These are phyloP conservation scores for Digitonthophagus gazella DNA, from an alignment of 2,888 invertebrate species.

Conservation along the genomic window DNA sequence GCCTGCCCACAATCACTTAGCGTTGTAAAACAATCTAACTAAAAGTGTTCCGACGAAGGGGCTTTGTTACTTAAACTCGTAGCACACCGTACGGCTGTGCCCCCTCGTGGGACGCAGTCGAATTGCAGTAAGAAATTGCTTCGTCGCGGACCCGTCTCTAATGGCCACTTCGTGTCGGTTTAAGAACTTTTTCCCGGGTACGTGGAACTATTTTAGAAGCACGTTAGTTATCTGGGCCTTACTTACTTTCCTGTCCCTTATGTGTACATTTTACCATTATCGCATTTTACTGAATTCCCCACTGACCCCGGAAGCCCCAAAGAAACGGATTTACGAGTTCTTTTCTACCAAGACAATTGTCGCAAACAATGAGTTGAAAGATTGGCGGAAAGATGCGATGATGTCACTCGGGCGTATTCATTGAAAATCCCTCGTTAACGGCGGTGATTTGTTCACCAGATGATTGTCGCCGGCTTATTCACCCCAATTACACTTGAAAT, in stretches of 20 bases:
- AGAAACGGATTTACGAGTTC: neutral
- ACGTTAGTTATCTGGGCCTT: neutral
- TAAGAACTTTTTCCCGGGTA: neutral
- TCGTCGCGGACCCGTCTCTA: slow-evolving; percentile 1
- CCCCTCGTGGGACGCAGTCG: slow-evolving; percentile 3
- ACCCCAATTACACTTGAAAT: neutral
- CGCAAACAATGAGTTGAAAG: neutral
- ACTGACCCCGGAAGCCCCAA: neutral
- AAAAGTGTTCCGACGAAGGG: neutral
- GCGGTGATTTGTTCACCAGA: neutral
- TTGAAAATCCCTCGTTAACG: neutral
- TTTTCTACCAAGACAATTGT: neutral
- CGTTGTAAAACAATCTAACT: neutral
- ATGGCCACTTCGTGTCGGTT: slow-evolving; percentile 13
- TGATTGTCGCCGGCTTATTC: neutral
- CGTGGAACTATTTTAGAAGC: slow-evolving; percentile 1
- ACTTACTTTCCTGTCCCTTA: neutral
- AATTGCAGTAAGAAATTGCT: slow-evolving; percentile 1
- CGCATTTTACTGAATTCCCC: neutral
- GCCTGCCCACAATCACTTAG: neutral
- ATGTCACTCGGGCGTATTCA: neutral
- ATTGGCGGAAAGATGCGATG: neutral
- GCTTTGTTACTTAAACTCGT: neutral
- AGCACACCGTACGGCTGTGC: neutral
- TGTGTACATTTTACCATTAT: neutral